Evolutionary conservation across 2,113 vertebrate genomes (phyloP).

Genomic region (Calyptomena viridis): DNA sequence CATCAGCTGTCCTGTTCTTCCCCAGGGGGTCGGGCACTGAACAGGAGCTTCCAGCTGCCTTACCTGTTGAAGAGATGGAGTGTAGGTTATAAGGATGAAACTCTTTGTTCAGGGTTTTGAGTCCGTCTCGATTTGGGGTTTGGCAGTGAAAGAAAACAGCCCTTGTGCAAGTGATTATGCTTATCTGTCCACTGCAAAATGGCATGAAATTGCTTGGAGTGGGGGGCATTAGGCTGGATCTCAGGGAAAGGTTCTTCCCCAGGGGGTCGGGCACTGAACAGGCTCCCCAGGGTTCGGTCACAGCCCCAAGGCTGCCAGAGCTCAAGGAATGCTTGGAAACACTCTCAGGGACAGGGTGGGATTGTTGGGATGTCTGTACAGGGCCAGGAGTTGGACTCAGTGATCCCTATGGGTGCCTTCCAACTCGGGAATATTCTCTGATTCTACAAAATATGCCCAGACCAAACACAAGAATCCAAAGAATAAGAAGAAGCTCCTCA

Average conservation of each 20-base stretch:
- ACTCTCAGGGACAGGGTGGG: neutral
- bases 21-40: too few relatives aligned
- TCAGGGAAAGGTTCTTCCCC: neutral
- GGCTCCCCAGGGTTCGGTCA: neutral
- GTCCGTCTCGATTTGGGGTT: neutral
- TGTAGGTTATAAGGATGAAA: accelerated
- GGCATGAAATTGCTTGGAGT: neutral
- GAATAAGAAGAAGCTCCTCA: neutral
- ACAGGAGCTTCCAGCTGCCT: neutral
- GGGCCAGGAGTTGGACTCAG: accelerated
- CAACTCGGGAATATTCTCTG: neutral
- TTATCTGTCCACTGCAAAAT: accelerated
- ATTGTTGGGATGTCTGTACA: neutral
- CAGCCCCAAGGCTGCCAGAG: neutral
- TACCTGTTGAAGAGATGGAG: neutral
- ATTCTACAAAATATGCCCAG: neutral
- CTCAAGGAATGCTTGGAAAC: neutral
- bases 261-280: neutral
- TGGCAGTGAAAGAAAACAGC: neutral
- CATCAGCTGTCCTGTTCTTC: too few relatives aligned
- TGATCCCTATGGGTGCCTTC: too few relatives aligned
- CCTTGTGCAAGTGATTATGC: accelerated
- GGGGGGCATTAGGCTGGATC: accelerated
- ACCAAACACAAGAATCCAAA: neutral
- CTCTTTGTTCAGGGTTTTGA: accelerated